A percentile compares a stretch with the other conserved stretches of the same genome.
Evolutionary conservation across 2,888 invertebrate genomes (phyloP).

Genomic region (Yponomeuta sedellus): DNA sequence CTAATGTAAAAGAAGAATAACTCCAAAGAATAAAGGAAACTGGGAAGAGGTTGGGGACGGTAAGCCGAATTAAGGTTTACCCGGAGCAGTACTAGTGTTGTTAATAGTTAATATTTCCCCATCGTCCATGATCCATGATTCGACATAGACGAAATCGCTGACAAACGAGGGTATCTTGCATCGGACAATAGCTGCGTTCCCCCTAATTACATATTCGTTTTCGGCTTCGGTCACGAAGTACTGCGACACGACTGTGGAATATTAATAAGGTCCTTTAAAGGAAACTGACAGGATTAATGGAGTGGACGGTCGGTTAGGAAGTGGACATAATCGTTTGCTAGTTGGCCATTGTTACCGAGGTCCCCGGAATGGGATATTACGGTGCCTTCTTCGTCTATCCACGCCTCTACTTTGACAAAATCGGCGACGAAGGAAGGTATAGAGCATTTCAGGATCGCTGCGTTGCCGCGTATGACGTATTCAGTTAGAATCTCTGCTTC

Average conservation of each 20-base stretch:
- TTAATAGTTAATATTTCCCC: conserved; percentile 79
- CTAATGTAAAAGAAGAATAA: conserved; percentile 50
- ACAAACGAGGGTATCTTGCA: conserved; percentile 97
- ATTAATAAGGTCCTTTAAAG: conserved; percentile 49
- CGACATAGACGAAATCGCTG: conserved; percentile 92
- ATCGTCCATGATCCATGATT: conserved; percentile 89
- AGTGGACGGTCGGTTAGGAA: conserved; percentile 44
- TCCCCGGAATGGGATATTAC: conserved; percentile 81
- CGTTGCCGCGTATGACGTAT: conserved; percentile 92
- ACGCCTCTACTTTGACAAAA: conserved; percentile 92
- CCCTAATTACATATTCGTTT: conserved; percentile 95
- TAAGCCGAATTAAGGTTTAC: conserved; percentile 49
- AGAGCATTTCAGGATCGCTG: conserved; percentile 91
- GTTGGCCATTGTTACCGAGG: conserved; percentile 79
- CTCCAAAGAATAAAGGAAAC: conserved; percentile 23
- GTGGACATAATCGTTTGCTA: conserved; percentile 41
- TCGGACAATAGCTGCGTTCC: conserved; percentile 93
- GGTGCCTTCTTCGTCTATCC: conserved; percentile 82
- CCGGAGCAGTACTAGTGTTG: conserved; percentile 74
- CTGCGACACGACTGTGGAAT: conserved; percentile 89
- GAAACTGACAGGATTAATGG: conserved; percentile 42
- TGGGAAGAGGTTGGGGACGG: conserved; percentile 16
- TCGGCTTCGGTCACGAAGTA: conserved; percentile 93
- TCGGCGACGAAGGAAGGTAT: conserved; percentile 94
- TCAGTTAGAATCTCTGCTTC: conserved; percentile 93